Percentiles rank a stretch among this genome's conserved stretches.
Conservation (phyloP, 2,113 vertebrate genomes). For the Ramphastos sulfuratus region DNA sequence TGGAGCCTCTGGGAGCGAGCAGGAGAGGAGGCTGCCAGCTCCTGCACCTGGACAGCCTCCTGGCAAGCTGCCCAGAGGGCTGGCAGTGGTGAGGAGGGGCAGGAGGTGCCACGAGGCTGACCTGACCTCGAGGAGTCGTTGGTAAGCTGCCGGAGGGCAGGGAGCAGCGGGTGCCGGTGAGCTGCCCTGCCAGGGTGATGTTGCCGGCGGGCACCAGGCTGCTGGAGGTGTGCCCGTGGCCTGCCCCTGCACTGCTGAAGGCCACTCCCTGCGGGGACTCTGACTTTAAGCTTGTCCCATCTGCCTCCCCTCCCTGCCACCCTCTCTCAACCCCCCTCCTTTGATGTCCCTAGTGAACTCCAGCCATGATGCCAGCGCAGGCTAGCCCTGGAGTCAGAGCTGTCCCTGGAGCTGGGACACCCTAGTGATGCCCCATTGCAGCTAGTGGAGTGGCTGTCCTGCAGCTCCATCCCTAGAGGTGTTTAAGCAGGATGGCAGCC, state of each 20-base stretch:
- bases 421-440: constrained; percentile 68
- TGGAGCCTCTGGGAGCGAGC: not conserved
- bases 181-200: fast-evolving
- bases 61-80: not conserved
- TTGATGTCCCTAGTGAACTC: constrained; percentile 75
- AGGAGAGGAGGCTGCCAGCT: not conserved
- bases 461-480: constrained; percentile 71
- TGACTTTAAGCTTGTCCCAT: constrained; percentile 51
- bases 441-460: constrained; percentile 71
- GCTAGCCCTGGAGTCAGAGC: constrained; percentile 73
- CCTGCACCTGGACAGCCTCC: not conserved
- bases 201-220: not conserved
- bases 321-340: constrained; percentile 70
- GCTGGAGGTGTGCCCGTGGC: not conserved
- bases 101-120: not conserved
- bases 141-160: not conserved
- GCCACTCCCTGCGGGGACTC: not conserved
- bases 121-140: not conserved
- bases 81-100: not conserved
- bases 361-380: constrained; percentile 73
- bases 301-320: constrained; percentile 48
- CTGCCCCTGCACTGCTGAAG: not conserved
- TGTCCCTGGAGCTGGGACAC: constrained; percentile 66
- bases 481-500: constrained; percentile 72
- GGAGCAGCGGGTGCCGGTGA: not conserved